Evolutionary conservation across 2,888 invertebrate genomes (phyloP), one percentile per base, ranked within the genome.

Genomic region (Autographa gamma): DNA sequence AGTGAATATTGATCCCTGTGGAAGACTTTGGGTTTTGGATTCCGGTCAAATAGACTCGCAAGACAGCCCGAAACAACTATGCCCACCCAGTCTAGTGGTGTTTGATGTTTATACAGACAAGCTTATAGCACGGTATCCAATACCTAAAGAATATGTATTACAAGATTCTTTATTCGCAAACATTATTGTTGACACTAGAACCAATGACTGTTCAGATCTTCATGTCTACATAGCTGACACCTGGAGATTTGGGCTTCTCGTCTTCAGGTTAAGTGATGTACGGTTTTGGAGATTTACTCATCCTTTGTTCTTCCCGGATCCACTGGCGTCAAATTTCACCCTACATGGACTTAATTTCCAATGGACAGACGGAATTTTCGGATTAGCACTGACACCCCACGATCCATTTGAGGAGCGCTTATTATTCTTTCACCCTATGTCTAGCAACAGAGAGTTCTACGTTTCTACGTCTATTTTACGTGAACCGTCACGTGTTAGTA

Each of bases 331-430:
- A 0, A 97, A 97, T 82, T 98, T 97, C 85, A 97, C 97, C 70
- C 92, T 98, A 0, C 97, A 97, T 76, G 97, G 97, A 2, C 86
- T 98, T 0, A 97, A 97, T 77, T 98, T 98, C 86, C 97, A 98
- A 85, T 98, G 98, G 98, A 95, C 97, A 9, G 98, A 98, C 86
- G 98, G 98, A 0, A 96, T 98, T 31, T 98, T 98, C 85, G 98
- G 98, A 0, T 91, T 98, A 80, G 97, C 98, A 0, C 86, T 98
- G 60, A 96, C 97, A n/a, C 97, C 97, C 3, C 87, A 93, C 2
- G 86, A 93, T 66, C 85, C 92, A 59, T 88, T 90, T 18, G 87
- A 92, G 25, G 97, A 98, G 63, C 95, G 97, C 63, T 94, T 97
- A 4, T 88, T 98, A 32, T 98, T 97, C 86, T 98, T 98, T 88